Evolutionary conservation across 30 jellyfish, hydroid and myxozoan species (phyloP).

Genomic region (Aurelia sp.): DNA sequence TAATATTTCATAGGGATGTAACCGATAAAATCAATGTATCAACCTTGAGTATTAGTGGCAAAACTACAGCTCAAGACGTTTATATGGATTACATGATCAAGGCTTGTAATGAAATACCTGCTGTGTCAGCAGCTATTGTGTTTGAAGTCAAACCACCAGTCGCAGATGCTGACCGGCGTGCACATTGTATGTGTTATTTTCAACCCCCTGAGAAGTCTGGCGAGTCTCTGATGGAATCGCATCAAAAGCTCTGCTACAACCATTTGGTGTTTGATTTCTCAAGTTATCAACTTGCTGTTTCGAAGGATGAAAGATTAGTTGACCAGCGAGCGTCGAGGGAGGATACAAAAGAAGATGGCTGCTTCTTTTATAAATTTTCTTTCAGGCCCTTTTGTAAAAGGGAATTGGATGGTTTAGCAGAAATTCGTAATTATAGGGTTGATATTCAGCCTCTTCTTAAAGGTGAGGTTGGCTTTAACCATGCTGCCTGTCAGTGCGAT

Average conservation of each 20-base stretch:
- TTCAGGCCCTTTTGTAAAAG: neutral
- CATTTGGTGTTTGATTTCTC: constrained; percentile 62
- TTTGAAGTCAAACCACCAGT: neutral
- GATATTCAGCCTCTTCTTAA: constrained; percentile 44
- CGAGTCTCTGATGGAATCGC: neutral
- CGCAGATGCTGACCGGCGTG: neutral
- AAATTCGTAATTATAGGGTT: constrained; percentile 4
- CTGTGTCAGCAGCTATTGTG: constrained; percentile 37
- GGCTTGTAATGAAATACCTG: neutral
- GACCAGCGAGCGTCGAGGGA: neutral
- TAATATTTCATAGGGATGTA: too few species aligned
- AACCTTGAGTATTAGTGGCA: too few species aligned
- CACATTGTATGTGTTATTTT: constrained; percentile 33
- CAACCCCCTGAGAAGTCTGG: constrained; percentile 31
- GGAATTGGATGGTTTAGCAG: constrained; percentile 1
- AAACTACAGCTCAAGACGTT: constrained; percentile 4
- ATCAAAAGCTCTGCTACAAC: constrained; percentile 24
- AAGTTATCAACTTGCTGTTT: constrained; percentile 12
- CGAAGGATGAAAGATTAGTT: neutral
- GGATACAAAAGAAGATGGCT: neutral
- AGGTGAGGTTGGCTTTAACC: constrained; percentile 36
- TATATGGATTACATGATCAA: neutral
- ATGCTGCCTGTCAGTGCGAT: constrained; percentile 64
- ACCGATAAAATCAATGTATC: too few species aligned
- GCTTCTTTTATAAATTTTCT: neutral